Evolutionary conservation across 2,888 invertebrate genomes (phyloP), one percentile per base, ranked within the genome.

Genomic region (Lutraria lutraria): DNA sequence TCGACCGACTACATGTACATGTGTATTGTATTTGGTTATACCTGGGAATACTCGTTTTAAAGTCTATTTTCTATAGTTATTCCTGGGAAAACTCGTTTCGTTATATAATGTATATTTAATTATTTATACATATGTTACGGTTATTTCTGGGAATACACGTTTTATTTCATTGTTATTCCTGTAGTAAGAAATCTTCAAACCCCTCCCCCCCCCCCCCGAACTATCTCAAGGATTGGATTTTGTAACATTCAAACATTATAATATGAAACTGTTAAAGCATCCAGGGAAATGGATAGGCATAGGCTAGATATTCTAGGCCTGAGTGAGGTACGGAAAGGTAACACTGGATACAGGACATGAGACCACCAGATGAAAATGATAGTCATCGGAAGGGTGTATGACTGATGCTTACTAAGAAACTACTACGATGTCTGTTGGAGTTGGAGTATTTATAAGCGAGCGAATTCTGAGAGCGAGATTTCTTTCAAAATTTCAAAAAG

Each of bases 181-280:
- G n/a, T n/a, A n/a, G n/a, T n/a, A n/a, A n/a, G n/a, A n/a, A n/a
- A n/a, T n/a, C n/a, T n/a, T n/a, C n/a, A n/a, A n/a, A n/a, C 68
- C 68, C 15, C 31, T 19, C 0, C 76, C 83, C 29, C 60, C 84
- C 85, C 81, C 85, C n/a, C 25, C 43, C 6, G 85, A 88, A 72
- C 81, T 72, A 82, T 76, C 60, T 68, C 79, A 85, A 15, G 81
- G 68, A 81, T 88, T 34, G 85, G 56, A 63, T 31, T 54, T 15
- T 88, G 88, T 85, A 85, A 88, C 72, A 56, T 88, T n/a, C n/a
- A n/a, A n/a, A 15, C 0, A 76, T 85, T 81, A 76, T 19, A 81
- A 19, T 82, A 88, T n/a, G 88, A 88, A 34, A 88, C 81, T 0
- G 85, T 85, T 16, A 85, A 56, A 82, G 76, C 88, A 25, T 76